phyloP scores from a whole-genome alignment of 2,888 invertebrate genomes.

The Linnaemya vulpina region DNA sequence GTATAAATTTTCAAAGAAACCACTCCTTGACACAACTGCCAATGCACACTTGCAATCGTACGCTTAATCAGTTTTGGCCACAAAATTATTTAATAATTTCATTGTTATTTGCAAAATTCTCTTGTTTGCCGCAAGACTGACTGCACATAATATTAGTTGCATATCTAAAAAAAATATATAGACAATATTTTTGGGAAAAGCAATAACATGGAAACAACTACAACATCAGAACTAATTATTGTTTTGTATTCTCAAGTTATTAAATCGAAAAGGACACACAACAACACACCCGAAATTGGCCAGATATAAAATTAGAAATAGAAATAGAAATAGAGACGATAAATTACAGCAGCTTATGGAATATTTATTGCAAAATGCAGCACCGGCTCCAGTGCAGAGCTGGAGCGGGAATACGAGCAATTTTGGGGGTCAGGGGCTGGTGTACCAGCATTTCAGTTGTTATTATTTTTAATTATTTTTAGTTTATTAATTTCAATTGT shows the following conservation, averaged over 20 bases:
- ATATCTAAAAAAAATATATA: slow-evolving; percentile 12
- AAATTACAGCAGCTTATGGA: slow-evolving; percentile 25
- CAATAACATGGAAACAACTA: slow-evolving; percentile 29
- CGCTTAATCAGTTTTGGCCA: slow-evolving; percentile 39
- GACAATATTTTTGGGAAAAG: slow-evolving; percentile 42
- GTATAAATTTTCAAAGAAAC: neutral
- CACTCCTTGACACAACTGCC: neutral
- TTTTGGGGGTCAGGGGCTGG: too few species aligned
- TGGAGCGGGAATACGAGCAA: too few species aligned
- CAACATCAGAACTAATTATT: slow-evolving; percentile 28
- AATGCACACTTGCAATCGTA: neutral
- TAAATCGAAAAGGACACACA: slow-evolving; percentile 28
- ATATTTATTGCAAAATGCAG: slow-evolving; percentile 32
- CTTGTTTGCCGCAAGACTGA: slow-evolving; percentile 51
- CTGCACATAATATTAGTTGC: slow-evolving; percentile 11
- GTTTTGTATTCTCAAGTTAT: slow-evolving; percentile 19
- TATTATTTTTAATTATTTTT: slow-evolving; percentile 18
- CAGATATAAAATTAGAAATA: neutral
- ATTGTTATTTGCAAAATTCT: slow-evolving; percentile 51
- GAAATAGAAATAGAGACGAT: neutral
- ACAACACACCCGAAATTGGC: neutral
- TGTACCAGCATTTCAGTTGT: neutral
- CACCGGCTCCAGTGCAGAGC: neutral
- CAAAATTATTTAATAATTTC: slow-evolving; percentile 62
- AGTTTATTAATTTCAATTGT: slow-evolving; percentile 40